A percentile compares a stretch with the other conserved stretches of the same genome.
phyloP scores from a whole-genome alignment of 1,140 invertebrate genomes.

The Nasonia longicornis region DNA sequence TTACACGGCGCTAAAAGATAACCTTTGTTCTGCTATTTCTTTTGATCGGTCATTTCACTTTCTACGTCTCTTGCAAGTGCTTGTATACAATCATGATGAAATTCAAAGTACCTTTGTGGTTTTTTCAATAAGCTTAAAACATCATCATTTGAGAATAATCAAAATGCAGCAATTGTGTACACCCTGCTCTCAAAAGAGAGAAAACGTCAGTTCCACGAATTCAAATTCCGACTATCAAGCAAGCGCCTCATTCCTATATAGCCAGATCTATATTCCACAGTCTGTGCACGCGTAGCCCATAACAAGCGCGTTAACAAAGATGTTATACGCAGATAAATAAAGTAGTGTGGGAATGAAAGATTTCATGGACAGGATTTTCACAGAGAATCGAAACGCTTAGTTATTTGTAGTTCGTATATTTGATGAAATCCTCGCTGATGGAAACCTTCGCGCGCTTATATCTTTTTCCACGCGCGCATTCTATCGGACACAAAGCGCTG shows the following conservation, averaged over 20 bases:
- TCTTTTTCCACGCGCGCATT: background rate
- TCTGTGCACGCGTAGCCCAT: background rate
- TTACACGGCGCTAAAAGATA: background rate
- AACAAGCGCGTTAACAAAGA: constrained; percentile 36
- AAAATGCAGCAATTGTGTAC: no score
- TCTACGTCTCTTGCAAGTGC: no score
- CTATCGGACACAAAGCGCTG: background rate
- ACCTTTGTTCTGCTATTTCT: background rate
- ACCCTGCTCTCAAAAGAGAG: background rate
- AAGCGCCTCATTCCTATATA: background rate
- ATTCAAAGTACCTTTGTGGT: no score
- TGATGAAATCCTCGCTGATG: constrained; percentile 1
- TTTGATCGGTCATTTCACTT: background rate
- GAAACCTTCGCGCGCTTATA: background rate
- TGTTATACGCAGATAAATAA: constrained; percentile 30
- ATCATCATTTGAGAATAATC: no score
- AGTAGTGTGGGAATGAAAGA: background rate
- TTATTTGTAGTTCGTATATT: no score
- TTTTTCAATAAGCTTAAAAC: no score
- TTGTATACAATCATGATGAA: no score
- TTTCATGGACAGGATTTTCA: no score
- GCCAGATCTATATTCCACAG: constrained; percentile 29
- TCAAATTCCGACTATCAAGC: background rate
- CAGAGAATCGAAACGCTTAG: no score
- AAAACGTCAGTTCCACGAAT: background rate